Evolutionary conservation across 2,797 vertebrate genomes (phyloP).

Genomic region (Emys orbicularis): DNA sequence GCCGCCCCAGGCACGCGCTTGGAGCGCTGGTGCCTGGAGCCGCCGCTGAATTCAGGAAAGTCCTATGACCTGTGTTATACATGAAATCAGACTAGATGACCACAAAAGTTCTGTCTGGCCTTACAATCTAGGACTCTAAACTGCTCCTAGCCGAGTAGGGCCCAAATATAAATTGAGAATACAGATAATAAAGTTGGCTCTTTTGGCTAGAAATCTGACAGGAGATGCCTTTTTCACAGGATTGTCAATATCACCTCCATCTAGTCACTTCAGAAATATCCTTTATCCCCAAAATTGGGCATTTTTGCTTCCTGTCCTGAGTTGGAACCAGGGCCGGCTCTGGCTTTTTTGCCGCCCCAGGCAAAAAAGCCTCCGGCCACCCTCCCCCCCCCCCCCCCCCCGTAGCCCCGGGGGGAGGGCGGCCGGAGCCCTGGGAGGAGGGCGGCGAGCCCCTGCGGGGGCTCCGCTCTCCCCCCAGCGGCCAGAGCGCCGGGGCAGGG

Average conservation of each 20-base stretch:
- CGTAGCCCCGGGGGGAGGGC: too few relatives aligned
- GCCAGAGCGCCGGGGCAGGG: too few relatives aligned
- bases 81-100: not conserved
- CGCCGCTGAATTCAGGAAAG: not conserved
- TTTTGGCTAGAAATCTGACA: not conserved
- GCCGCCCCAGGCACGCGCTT: too few relatives aligned
- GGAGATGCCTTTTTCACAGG: not conserved
- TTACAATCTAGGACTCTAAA: not conserved
- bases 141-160: not conserved
- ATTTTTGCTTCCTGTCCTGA: not conserved
- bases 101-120: not conserved
- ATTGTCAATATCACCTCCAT: not conserved
- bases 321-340: too few relatives aligned
- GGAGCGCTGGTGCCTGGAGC: too few relatives aligned
- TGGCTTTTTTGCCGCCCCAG: too few relatives aligned
- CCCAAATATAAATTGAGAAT: not conserved
- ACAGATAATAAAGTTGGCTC: fast-evolving
- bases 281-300: not conserved
- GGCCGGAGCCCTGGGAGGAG: too few relatives aligned
- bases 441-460: too few relatives aligned
- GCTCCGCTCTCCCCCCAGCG: too few relatives aligned
- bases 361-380: too few relatives aligned
- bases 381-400: too few relatives aligned
- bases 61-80: not conserved
- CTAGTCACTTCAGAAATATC: not conserved